phyloP scores from a whole-genome alignment of 2,888 invertebrate genomes.

The Merodon equestris region DNA sequence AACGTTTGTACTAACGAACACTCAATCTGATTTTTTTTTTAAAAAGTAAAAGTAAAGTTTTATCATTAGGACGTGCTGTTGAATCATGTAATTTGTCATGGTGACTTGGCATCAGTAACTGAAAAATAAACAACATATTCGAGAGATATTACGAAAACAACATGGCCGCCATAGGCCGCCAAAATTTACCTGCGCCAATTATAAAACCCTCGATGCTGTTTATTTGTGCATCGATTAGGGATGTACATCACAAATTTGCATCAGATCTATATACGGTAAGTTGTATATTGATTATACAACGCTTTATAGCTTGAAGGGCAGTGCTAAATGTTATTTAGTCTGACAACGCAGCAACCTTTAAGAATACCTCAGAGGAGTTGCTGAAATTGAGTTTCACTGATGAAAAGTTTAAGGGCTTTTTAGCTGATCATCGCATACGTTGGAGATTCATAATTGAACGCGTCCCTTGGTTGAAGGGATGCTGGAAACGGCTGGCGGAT shows the following conservation, averaged over 20 bases:
- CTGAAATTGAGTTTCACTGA: conserved; percentile 8
- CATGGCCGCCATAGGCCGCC: no score
- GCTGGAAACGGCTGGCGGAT: conserved; percentile 12
- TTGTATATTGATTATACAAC: conserved; percentile 11
- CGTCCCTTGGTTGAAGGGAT: background rate
- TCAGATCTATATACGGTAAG: conserved; percentile 5
- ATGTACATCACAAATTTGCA: conserved; percentile 9
- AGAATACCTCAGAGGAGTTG: conserved; percentile 17
- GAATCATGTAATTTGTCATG: no score
- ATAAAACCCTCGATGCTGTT: no score
- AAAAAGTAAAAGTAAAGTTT: no score
- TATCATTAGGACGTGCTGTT: no score
- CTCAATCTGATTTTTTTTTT: no score
- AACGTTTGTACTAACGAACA: no score
- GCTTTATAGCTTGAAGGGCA: conserved; percentile 9
- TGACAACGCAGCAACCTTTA: conserved; percentile 22
- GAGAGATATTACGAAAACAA: no score
- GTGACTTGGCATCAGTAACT: no score
- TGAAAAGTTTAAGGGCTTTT: conserved; percentile 13
- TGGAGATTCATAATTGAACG: conserved; percentile 26
- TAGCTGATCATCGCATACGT: conserved; percentile 18
- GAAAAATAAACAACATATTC: no score
- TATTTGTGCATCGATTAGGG: conserved; percentile 23
- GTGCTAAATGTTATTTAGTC: conserved; percentile 24
- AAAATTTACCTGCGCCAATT: no score